These are phyloP conservation scores for Serrognathus titanus DNA, from an alignment of 2,888 invertebrate genomes.

Conservation along the genomic window DNA sequence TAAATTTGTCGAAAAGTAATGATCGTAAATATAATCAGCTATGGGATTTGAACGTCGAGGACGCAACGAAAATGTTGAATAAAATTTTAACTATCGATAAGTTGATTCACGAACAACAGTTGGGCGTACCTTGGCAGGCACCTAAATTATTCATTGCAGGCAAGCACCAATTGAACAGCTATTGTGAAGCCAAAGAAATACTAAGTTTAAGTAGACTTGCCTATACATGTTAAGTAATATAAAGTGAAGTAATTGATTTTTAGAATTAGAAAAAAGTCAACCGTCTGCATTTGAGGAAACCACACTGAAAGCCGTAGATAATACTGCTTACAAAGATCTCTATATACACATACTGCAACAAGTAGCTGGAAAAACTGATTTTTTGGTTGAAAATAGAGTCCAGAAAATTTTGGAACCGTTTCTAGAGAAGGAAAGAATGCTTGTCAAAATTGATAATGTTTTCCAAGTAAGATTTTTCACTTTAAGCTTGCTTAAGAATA, in stretches of 20 bases:
- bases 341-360: constrained; percentile 62
- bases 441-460: constrained; percentile 74
- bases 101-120: constrained; percentile 59
- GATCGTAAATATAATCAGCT: constrained; percentile 59
- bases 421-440: constrained; percentile 57
- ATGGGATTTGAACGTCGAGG: constrained; percentile 61
- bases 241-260: too few species aligned
- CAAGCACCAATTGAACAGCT: constrained; percentile 51
- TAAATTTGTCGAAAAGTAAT: constrained; percentile 61
- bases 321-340: constrained; percentile 34
- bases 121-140: constrained; percentile 56
- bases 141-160: constrained; percentile 45
- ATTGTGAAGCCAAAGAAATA: constrained; percentile 32
- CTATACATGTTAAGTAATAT: too few species aligned
- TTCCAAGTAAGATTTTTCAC: constrained; percentile 57
- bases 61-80: constrained; percentile 50
- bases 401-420: constrained; percentile 63
- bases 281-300: constrained; percentile 7
- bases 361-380: constrained; percentile 70
- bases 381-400: constrained; percentile 70
- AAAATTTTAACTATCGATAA: constrained; percentile 58
- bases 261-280: too few species aligned
- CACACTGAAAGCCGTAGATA: constrained; percentile 13
- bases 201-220: too few species aligned
- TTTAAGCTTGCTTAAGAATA: not conserved